A percentile compares a stretch with the other conserved stretches of the same genome.
These are phyloP conservation scores for Orbicella faveolata DNA, from an alignment of 64 coral and sea anemone genomes.

Conservation along the genomic window DNA sequence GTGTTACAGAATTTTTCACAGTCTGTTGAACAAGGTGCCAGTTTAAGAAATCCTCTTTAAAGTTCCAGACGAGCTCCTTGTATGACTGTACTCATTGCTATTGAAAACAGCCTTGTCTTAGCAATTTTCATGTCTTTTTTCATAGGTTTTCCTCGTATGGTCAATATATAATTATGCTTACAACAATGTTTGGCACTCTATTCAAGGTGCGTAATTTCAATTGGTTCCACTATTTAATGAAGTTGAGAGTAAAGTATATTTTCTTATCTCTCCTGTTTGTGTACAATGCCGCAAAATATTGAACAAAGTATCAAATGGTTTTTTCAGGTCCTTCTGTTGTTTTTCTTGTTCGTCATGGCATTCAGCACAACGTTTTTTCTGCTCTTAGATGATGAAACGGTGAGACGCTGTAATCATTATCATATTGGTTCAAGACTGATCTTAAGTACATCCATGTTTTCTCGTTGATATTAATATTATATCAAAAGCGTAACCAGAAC, in stretches of 20 bases:
- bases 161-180: conserved; percentile 86
- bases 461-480: no score
- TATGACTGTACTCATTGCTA: no score
- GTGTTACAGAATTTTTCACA: no score
- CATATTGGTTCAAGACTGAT: background rate
- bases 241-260: no score
- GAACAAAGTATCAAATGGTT: background rate
- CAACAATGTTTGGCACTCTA: conserved; percentile 82
- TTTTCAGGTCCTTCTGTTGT: conserved; percentile 75
- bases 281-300: background rate
- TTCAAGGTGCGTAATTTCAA: conserved; percentile 50
- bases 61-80: no score
- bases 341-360: conserved; percentile 80
- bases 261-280: no score
- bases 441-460: background rate
- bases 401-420: conserved; percentile 8
- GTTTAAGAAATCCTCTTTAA: no score
- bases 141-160: conserved; percentile 82
- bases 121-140: background rate
- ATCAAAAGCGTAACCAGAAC: no score
- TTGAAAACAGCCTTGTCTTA: no score
- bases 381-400: conserved; percentile 67
- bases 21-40: no score
- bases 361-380: conserved; percentile 83
- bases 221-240: no score